phyloP scores from a whole-genome alignment of 2,888 invertebrate species.

The Didymodactylos carnosus region DNA sequence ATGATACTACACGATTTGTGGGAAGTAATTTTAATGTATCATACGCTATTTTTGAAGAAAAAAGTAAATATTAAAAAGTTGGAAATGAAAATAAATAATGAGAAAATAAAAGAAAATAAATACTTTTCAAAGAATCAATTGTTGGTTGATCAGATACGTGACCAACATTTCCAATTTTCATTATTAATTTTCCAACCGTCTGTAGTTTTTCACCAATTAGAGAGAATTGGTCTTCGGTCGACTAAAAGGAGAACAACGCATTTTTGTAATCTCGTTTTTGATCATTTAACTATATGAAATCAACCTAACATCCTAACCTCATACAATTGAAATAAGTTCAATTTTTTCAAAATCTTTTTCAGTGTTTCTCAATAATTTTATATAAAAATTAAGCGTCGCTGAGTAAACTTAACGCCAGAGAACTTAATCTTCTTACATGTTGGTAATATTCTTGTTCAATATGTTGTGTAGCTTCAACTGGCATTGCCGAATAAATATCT shows the following conservation, averaged over 20 bases:
- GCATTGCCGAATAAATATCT: conserved; percentile 23
- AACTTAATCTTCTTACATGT: too few relatives aligned
- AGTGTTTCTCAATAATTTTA: too few relatives aligned
- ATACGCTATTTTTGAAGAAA: not conserved
- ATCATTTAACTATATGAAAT: not conserved
- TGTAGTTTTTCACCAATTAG: not conserved
- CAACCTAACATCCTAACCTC: too few relatives aligned
- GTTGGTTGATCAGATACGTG: not conserved
- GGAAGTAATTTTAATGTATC: not conserved
- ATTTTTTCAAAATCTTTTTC: too few relatives aligned
- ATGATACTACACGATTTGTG: conserved; percentile 2
- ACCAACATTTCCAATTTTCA: conserved; percentile 9
- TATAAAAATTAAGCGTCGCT: not conserved
- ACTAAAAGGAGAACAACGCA: too few relatives aligned
- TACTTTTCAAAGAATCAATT: not conserved
- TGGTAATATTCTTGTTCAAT: not conserved
- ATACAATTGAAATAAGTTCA: too few relatives aligned
- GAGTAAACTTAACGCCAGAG: too few relatives aligned
- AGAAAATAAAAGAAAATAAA: not conserved
- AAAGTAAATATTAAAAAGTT: too few relatives aligned
- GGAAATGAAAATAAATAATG: not conserved
- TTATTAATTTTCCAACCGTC: not conserved
- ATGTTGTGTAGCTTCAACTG: not conserved
- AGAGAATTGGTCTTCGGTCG: too few relatives aligned
- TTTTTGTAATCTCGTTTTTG: too few relatives aligned